Evolutionary conservation across 2,113 vertebrate species (phyloP).

Genomic region (Herpetotheres cachinnans): DNA sequence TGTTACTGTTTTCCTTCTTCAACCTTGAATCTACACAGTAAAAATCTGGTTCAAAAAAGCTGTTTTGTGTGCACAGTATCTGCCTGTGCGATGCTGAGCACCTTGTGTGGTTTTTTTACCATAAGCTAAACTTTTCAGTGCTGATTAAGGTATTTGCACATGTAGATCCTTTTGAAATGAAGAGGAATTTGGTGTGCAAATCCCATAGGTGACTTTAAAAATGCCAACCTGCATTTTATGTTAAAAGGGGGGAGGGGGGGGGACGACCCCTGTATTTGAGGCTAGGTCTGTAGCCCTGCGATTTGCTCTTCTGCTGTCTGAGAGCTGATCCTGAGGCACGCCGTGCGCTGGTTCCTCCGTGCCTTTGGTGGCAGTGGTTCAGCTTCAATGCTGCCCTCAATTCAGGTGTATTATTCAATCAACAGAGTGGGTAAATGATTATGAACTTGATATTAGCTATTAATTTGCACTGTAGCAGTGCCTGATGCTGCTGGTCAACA

Average conservation of each 20-base stretch:
- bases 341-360: not conserved
- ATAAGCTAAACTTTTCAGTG: not conserved
- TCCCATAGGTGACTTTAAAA: not conserved
- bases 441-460: not conserved
- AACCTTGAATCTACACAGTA: not conserved
- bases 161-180: not conserved
- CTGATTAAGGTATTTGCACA: constrained; percentile 10
- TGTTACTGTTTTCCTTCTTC: not conserved
- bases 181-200: not conserved
- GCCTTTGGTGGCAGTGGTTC: not conserved
- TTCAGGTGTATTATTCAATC: fast-evolving
- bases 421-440: not conserved
- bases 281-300: not conserved
- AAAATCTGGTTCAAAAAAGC: not conserved
- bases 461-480: not conserved
- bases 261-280: not conserved
- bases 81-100: not conserved
- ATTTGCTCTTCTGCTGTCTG: not conserved
- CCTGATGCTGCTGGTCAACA: not conserved
- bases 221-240: not conserved
- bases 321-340: not conserved
- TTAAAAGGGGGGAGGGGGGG: not conserved
- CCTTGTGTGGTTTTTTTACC: not conserved
- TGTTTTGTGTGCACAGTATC: not conserved
- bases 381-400: not conserved